phyloP scores from a whole-genome alignment of 2,113 vertebrate species.

The zebrafish (Danio rerio) region DNA sequence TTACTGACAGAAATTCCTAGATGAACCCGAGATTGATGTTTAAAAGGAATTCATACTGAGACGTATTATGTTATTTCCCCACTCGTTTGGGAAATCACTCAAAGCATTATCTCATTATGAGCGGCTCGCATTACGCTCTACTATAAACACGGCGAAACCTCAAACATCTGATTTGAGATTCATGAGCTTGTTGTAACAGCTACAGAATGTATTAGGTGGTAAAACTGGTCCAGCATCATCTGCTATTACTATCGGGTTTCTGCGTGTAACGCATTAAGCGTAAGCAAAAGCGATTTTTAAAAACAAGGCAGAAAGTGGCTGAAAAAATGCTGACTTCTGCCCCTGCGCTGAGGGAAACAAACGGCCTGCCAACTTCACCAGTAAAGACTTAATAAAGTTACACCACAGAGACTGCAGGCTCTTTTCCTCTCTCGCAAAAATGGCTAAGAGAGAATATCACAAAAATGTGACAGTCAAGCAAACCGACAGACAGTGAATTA shows the following conservation, averaged over 20 bases:
- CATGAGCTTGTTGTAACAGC: background rate
- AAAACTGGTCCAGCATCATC: background rate
- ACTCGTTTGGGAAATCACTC: slow-evolving; percentile 1
- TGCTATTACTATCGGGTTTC: background rate
- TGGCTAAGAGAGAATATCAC: background rate
- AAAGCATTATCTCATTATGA: slow-evolving; percentile 13
- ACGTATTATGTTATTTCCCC: background rate
- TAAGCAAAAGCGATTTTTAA: background rate
- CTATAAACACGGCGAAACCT: background rate
- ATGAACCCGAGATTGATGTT: slow-evolving; percentile 1
- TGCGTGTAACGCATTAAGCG: background rate
- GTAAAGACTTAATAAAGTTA: slow-evolving; percentile 31
- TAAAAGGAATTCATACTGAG: background rate
- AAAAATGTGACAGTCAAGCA: background rate
- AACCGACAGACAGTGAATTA: background rate
- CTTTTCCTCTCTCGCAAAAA: no score
- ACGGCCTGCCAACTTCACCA: slow-evolving; percentile 12
- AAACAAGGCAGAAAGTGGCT: background rate
- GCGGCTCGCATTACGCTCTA: slow-evolving; percentile 17
- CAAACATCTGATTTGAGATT: background rate
- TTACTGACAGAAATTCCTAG: slow-evolving; percentile 1
- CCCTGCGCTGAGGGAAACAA: slow-evolving; percentile 19
- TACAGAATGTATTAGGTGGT: background rate
- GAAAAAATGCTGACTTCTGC: slow-evolving; percentile 19
- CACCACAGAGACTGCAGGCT: background rate